phyloP scores from a whole-genome alignment of 2,797 vertebrate genomes.

The Sphaeramia orbicularis region DNA sequence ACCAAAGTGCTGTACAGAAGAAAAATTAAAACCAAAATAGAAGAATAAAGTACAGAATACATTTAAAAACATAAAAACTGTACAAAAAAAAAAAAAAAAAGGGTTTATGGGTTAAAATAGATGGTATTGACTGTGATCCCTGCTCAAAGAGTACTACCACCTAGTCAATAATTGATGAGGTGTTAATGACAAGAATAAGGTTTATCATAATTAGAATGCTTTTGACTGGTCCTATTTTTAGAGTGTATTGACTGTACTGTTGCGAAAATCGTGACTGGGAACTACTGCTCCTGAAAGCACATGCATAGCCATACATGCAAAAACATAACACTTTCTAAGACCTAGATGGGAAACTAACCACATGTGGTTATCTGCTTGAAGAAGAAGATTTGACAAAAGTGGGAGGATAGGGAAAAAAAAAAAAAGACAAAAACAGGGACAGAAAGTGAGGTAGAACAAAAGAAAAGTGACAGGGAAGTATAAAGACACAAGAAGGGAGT shows the following conservation, averaged over 20 bases:
- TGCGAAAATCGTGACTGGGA: slow-evolving; percentile 7
- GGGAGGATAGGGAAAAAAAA: background rate
- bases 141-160: too few relatives aligned
- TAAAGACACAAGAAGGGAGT: slow-evolving; percentile 17
- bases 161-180: too few relatives aligned
- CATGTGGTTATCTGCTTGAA: slow-evolving; percentile 2
- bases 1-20: too few relatives aligned
- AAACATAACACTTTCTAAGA: slow-evolving; percentile 1
- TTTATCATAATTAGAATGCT: background rate
- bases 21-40: too few relatives aligned
- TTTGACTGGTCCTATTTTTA: slow-evolving; percentile 8
- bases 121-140: too few relatives aligned
- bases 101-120: too few relatives aligned
- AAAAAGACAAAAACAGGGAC: background rate
- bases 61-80: too few relatives aligned
- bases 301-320: slow-evolving; percentile 4
- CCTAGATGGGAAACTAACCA: slow-evolving; percentile 1
- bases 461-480: slow-evolving; percentile 12
- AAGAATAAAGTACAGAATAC: too few relatives aligned
- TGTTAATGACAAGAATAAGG: too few relatives aligned
- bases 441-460: slow-evolving; percentile 18
- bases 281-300: background rate
- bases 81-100: too few relatives aligned
- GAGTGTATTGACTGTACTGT: too few relatives aligned
- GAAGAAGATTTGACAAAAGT: background rate